Evolutionary conservation across 2,113 vertebrate species (phyloP).

Genomic region (Carassius auratus): DNA sequence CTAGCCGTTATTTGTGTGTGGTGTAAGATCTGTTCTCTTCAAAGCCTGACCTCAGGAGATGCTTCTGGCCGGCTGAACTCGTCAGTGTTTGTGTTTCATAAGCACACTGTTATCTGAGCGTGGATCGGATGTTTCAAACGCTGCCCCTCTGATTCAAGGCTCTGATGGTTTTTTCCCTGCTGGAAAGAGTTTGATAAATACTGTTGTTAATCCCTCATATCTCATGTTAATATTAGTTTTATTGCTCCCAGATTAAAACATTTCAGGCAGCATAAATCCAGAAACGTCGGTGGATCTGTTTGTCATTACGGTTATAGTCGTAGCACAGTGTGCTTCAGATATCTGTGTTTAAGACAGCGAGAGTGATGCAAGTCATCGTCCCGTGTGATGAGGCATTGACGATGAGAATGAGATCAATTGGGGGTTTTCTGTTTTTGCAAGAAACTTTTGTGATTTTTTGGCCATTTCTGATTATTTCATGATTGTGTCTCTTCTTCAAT

Average conservation of each 20-base stretch:
- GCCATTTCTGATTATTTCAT: too few relatives aligned
- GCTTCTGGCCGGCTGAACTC: slow-evolving; percentile 67
- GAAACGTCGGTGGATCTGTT: slow-evolving; percentile 25
- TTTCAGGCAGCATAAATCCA: slow-evolving; percentile 68
- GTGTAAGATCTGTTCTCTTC: slow-evolving; percentile 45
- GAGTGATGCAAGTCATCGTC: not conserved
- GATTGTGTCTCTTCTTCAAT: too few relatives aligned
- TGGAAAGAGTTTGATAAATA: slow-evolving; percentile 59
- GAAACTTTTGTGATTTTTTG: too few relatives aligned
- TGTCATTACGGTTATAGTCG: not conserved
- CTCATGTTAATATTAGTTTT: slow-evolving; percentile 69
- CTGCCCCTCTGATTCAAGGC: not conserved
- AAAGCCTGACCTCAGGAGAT: slow-evolving; percentile 66
- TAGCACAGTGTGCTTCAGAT: slow-evolving; percentile 12
- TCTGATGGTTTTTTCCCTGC: slow-evolving; percentile 32
- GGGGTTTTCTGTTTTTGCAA: not conserved
- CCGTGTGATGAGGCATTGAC: not conserved
- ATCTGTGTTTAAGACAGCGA: not conserved
- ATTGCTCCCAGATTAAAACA: slow-evolving; percentile 72
- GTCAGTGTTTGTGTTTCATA: slow-evolving; percentile 79
- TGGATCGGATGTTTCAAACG: slow-evolving; percentile 68
- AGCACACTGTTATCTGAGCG: slow-evolving; percentile 71
- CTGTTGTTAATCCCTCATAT: slow-evolving; percentile 64
- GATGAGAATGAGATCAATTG: not conserved
- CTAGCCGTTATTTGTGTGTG: slow-evolving; percentile 5